Evolutionary conservation across 1,140 invertebrate species (phyloP), one percentile per base, ranked within the genome.

Genomic region (Pogonus chalceus): DNA sequence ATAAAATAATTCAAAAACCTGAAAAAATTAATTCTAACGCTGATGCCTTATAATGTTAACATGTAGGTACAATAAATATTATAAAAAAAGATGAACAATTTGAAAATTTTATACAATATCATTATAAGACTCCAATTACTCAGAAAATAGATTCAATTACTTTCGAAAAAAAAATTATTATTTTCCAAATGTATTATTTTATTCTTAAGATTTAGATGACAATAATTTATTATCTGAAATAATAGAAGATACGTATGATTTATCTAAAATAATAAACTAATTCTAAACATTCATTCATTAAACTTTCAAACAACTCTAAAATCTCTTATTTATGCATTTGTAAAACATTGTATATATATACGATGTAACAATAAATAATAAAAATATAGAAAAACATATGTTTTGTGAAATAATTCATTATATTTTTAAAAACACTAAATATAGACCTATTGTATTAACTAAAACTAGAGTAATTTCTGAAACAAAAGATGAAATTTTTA

Each of bases 1-100:
- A 71, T 58, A 56, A 70, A 51, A 71, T 79, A 1, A 48, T 59
- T 20, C 72, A 75, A 49, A 72, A 69, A 64, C 62, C 59, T 2
- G 69, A 70, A 7, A 64, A 60, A 60, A 53, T 56, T n/a, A 75
- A 74, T 54, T 56, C 55, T 4, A 69, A 68, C n/a, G 69, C 68
- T 1, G 73, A 73, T 55, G 64, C 62, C 9, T 46, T 72, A 35
- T 71, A 66, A 12, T 59, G 67, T 35, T 35, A 3, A 14, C 50
- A 7, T 43, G 51, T 51, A 62, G 62, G 24, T 64, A 66, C 18
- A 35, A 60, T n/a, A 58, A 60, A n/a, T 65, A 59, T 62, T 10
- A 58, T 53, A 49, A 56, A 58, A 47, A 49, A 49, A 52, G 14
- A 20, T 35, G 12, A 57, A 18, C 54, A 46, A 16, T 66, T 58